Base-by-base conservation (phyloP, 2,797 vertebrate species). In the Lagorchestes hirsutus region DNA sequence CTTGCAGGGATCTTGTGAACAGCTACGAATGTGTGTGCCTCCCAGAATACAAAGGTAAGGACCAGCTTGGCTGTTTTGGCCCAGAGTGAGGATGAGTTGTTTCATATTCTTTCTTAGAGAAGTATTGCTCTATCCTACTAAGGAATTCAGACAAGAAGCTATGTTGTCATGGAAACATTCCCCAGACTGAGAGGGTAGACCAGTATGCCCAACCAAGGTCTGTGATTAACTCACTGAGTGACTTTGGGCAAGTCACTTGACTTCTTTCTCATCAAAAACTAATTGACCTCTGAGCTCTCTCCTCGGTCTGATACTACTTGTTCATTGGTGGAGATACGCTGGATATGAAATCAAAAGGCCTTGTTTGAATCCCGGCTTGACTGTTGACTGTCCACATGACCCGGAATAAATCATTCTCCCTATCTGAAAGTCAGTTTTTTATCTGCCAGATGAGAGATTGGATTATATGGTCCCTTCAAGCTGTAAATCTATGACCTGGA, bases 1-100 rank as follows among this genome's bases (percentile, higher is more conserved):
- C 99, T 98, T 99, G 99, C 97, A 99, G 98, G 97, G 99, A 99
- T 97, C 99, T 99, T 0, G 98, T 99, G 96, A 99, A 99, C 50
- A 98, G 99, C 94, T 99, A 99, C 0, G 99, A 99, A 98, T 99
- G 99, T 90, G 98, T 99, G 96, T 99, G 99, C 97, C 99, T 99
- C n/a, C 98, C 99, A 13, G 99, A 99, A 92, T 99, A 99, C 93
- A 99, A 99, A 99, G 99, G 99, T 99, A 98, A 96, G 97, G 22
- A 54, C 56, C 5, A 1, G 0, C 27, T 67, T 40, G 12, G 40
- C 40, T 74, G 28, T 67, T 40, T 22, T 6, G 16, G 1, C 11
- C 54, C 58, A 14, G 27, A 0, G 2, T 3, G 55, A 27, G 54
- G 59, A 46, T 46, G 2, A 3, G 0, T 14, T 50, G 94, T 28